Evolutionary conservation across 35 echinoderm and acorn worm genomes (phyloP).

Genomic region (Heliocidaris erythrogramma): DNA sequence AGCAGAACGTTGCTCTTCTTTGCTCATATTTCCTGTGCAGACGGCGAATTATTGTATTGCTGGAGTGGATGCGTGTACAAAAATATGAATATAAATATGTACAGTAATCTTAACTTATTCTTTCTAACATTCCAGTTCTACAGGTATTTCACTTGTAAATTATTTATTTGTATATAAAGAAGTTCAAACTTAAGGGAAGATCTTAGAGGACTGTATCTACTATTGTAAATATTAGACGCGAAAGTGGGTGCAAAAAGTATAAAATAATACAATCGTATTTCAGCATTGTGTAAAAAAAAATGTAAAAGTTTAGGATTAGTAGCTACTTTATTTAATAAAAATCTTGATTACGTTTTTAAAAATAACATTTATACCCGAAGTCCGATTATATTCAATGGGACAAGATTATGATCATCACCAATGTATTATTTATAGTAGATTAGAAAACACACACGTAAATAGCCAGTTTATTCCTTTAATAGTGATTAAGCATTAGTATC

Average conservation of each 20-base stretch:
- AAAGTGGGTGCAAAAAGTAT: too few relatives aligned
- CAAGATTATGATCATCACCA: background rate
- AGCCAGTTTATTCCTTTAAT: background rate
- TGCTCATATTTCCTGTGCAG: too few relatives aligned
- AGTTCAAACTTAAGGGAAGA: background rate
- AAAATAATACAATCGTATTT: too few relatives aligned
- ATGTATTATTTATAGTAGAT: background rate
- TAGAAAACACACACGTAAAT: background rate
- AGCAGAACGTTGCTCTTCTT: too few relatives aligned
- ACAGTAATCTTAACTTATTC: background rate
- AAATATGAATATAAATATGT: background rate
- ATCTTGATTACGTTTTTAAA: background rate
- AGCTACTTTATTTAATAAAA: too few relatives aligned
- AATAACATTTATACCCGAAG: background rate
- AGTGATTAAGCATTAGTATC: background rate
- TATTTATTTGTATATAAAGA: background rate
- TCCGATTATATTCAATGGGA: background rate
- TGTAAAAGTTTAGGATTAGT: too few relatives aligned
- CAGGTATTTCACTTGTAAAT: background rate
- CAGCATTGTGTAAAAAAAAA: too few relatives aligned
- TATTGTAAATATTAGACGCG: too few relatives aligned
- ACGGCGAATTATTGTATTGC: too few relatives aligned
- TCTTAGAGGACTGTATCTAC: background rate
- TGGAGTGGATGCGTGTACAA: background rate
- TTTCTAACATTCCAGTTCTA: background rate